Evolutionary conservation across 2,113 vertebrate species (phyloP).

Genomic region (Gymnogyps californianus): DNA sequence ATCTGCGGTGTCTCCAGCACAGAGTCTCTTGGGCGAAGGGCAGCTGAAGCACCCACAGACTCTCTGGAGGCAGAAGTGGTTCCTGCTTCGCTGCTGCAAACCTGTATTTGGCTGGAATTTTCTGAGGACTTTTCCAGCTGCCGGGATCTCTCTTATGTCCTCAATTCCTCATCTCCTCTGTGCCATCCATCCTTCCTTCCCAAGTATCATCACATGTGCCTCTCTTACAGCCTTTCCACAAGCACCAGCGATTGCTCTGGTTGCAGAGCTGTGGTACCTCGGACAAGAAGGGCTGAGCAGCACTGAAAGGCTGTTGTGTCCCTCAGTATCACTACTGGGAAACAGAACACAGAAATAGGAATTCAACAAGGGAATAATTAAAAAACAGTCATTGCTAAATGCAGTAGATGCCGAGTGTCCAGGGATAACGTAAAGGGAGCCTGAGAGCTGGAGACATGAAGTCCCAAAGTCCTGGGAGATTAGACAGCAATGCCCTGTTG

Average conservation of each 20-base stretch:
- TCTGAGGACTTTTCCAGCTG: not conserved
- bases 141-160: fast-evolving
- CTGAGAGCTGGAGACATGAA: not conserved
- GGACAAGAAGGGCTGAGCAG: not conserved
- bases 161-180: not conserved
- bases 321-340: not conserved
- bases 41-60: not conserved
- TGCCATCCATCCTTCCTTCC: not conserved
- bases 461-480: not conserved
- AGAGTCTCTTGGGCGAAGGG: not conserved
- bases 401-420: not conserved
- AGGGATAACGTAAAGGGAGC: not conserved
- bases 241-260: not conserved
- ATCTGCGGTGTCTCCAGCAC: not conserved
- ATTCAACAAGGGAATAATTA: not conserved
- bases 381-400: not conserved
- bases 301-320: not conserved
- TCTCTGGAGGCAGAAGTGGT: not conserved
- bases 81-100: not conserved
- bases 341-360: fast-evolving
- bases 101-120: not conserved
- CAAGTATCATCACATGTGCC: fast-evolving
- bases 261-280: not conserved
- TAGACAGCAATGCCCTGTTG: not conserved
- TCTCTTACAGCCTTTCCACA: not conserved